Percentiles rank a stretch among this genome's conserved stretches.
These are phyloP conservation scores for Criorhina ranunculi DNA, from an alignment of 2,888 invertebrate genomes.

Conservation along the genomic window DNA sequence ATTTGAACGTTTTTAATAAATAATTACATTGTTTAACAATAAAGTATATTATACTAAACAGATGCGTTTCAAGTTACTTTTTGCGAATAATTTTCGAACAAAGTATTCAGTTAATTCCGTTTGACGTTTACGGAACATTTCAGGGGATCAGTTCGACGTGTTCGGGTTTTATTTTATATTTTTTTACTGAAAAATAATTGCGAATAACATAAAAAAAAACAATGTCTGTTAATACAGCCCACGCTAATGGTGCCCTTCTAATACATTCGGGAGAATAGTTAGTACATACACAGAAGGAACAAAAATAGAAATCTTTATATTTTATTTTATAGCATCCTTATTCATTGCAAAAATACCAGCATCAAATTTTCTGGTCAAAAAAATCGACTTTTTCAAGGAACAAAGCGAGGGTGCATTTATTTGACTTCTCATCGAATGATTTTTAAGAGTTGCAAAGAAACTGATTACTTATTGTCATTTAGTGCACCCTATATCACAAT, in stretches of 20 bases:
- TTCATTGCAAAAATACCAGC: constrained; percentile 95
- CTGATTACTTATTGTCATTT: constrained; percentile 95
- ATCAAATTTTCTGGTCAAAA: constrained; percentile 94
- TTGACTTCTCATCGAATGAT: constrained; percentile 98
- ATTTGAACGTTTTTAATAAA: too few species aligned
- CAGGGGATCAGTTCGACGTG: neutral
- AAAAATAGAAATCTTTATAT: constrained; percentile 1
- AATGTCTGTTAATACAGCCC: constrained; percentile 98
- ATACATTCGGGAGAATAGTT: constrained; percentile 98
- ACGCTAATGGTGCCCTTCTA: constrained; percentile 96
- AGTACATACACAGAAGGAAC: constrained; percentile 84
- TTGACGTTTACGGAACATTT: neutral
- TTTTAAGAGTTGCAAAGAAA: constrained; percentile 91
- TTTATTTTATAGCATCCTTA: constrained; percentile 90
- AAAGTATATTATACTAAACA: too few species aligned
- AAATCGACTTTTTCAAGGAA: constrained; percentile 90
- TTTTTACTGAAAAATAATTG: neutral
- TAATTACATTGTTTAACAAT: too few species aligned
- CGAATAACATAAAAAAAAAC: constrained; percentile 84
- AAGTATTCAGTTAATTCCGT: neutral
- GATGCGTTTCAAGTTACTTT: too few species aligned
- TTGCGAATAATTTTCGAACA: neutral
- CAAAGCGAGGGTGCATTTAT: constrained; percentile 95
- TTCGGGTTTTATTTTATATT: too few species aligned
- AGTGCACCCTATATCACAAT: constrained; percentile 97